A percentile compares a stretch with the other conserved stretches of the same genome.
Conservation (phyloP, 2,797 vertebrate genomes). For the Chrosomus eos region DNA sequence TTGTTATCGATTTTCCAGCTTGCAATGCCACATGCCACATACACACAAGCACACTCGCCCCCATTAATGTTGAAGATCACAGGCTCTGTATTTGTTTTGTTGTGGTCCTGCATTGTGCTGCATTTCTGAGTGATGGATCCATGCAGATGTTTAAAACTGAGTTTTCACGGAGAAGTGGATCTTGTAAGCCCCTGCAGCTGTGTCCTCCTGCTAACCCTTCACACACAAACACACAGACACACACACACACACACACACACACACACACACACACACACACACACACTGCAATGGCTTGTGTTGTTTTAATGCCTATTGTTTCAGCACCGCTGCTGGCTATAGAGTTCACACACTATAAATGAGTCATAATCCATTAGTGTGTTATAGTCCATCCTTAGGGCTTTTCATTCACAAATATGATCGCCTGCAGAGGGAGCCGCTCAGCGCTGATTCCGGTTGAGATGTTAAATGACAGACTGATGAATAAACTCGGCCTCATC, state of each 20-base stretch:
- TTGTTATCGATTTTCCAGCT: slow-evolving; percentile 35
- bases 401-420: slow-evolving; percentile 33
- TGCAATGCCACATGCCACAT: slow-evolving; percentile 26
- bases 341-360: slow-evolving; percentile 46
- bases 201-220: slow-evolving; percentile 26
- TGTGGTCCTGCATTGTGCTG: slow-evolving; percentile 49
- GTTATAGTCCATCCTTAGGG: not conserved
- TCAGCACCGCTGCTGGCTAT: slow-evolving; percentile 20
- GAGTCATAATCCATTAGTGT: slow-evolving; percentile 43
- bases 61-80: slow-evolving; percentile 45
- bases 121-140: slow-evolving; percentile 33
- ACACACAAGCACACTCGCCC: not conserved
- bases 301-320: slow-evolving; percentile 48
- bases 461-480: slow-evolving; percentile 17
- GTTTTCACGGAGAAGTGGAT: slow-evolving; percentile 15
- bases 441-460: not conserved
- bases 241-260: not conserved
- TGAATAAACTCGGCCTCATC: slow-evolving; percentile 2
- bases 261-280: not conserved
- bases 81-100: slow-evolving; percentile 53
- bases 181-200: slow-evolving; percentile 40
- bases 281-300: slow-evolving; percentile 8
- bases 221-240: slow-evolving; percentile 3
- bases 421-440: slow-evolving; percentile 28
- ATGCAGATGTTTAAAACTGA: slow-evolving; percentile 51